These are phyloP conservation scores for Miichthys miiuy DNA, from an alignment of 2,797 vertebrate genomes.

Conservation along the genomic window DNA sequence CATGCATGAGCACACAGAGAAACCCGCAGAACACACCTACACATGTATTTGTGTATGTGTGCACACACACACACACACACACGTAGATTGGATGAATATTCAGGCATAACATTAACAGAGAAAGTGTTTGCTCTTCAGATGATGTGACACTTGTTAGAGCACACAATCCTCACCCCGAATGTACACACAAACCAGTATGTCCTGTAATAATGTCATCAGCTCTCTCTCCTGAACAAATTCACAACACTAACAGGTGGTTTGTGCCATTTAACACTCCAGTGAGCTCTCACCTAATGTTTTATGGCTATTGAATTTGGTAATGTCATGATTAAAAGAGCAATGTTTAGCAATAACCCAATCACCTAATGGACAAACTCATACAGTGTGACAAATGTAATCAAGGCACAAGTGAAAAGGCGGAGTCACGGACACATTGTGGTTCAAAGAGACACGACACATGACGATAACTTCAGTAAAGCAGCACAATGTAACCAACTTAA, in stretches of 20 bases:
- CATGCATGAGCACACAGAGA: constrained; percentile 48
- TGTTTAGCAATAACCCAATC: constrained; percentile 71
- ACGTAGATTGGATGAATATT: constrained; percentile 56
- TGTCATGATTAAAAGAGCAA: constrained; percentile 76
- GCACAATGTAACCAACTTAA: constrained; percentile 7
- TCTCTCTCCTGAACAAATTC: constrained; percentile 38
- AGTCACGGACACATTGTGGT: constrained; percentile 30
- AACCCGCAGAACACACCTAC: constrained; percentile 59
- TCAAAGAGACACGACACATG: background rate
- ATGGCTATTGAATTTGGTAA: constrained; percentile 79
- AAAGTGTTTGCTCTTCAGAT: constrained; percentile 67
- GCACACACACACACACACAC: constrained; percentile 23
- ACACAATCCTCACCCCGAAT: constrained; percentile 74
- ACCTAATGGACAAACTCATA: constrained; percentile 75
- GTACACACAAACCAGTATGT: constrained; percentile 81
- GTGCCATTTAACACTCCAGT: constrained; percentile 56
- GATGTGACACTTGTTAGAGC: constrained; percentile 38
- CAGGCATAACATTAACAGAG: constrained; percentile 39
- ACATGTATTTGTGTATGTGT: background rate
- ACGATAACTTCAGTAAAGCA: constrained; percentile 25
- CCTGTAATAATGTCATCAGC: constrained; percentile 67
- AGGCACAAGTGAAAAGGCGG: constrained; percentile 49
- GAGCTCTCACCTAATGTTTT: constrained; percentile 61
- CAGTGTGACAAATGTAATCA: constrained; percentile 75
- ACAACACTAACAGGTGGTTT: constrained; percentile 34